Evolutionary conservation across 2,113 vertebrate genomes (phyloP).

Genomic region (Chiloscyllium plagiosum): DNA sequence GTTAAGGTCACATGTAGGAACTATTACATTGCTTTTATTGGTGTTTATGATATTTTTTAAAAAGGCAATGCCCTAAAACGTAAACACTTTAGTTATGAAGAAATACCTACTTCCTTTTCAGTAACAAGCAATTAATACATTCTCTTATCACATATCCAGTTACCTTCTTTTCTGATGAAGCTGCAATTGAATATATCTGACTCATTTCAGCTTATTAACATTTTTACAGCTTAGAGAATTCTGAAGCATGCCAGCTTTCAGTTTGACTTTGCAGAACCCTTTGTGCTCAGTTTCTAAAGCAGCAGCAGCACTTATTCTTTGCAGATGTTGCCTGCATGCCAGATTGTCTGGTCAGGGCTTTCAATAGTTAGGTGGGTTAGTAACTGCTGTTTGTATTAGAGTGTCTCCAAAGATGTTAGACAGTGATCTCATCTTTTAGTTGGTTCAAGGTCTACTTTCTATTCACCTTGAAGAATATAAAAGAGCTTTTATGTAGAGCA

Average conservation of each 20-base stretch:
- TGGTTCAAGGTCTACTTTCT: slow-evolving; percentile 8
- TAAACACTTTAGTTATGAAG: not conserved
- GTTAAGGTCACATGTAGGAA: not conserved
- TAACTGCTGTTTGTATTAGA: slow-evolving; percentile 5
- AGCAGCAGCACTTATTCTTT: not conserved
- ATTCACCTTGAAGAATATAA: slow-evolving; percentile 1
- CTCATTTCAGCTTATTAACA: not conserved
- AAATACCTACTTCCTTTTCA: not conserved
- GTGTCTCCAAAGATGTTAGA: not conserved
- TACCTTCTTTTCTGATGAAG: not conserved
- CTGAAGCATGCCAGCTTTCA: not conserved
- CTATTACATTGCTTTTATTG: not conserved
- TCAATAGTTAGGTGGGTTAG: not conserved
- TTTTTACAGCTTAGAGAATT: not conserved
- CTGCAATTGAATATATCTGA: not conserved
- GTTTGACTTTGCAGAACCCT: slow-evolving; percentile 1
- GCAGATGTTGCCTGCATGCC: slow-evolving; percentile 1
- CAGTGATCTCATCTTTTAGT: not conserved
- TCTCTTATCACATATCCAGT: not conserved
- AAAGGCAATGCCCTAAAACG: not conserved
- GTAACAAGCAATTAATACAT: not conserved
- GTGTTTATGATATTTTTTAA: not conserved
- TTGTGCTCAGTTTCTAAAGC: not conserved
- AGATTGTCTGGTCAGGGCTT: not conserved
- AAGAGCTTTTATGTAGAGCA: not conserved